Conservation (phyloP, 2,797 vertebrate species). For the Antrozous pallidus region DNA sequence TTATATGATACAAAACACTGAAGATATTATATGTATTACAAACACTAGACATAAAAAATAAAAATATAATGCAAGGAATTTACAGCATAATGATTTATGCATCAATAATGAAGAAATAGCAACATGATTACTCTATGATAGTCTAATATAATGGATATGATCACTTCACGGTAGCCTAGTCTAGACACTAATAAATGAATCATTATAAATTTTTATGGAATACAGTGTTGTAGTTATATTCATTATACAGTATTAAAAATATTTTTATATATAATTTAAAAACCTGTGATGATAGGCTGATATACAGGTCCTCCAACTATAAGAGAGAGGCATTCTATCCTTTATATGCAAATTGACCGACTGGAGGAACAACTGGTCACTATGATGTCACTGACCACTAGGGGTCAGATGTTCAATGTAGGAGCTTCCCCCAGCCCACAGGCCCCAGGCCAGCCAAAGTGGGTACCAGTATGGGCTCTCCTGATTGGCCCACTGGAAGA, state of each 20-base stretch:
- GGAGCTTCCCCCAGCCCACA: too few relatives aligned
- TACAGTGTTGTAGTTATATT: neutral
- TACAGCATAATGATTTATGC: neutral
- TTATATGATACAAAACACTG: neutral
- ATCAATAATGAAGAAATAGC: neutral
- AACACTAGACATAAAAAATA: neutral
- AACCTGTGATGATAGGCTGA: neutral
- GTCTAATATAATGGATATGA: neutral
- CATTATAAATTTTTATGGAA: neutral
- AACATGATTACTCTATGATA: neutral
- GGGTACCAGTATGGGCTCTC: too few relatives aligned
- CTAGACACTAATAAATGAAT: neutral
- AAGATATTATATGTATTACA: neutral
- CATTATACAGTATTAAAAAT: neutral
- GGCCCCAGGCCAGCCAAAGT: too few relatives aligned
- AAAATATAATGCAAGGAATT: neutral
- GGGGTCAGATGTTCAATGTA: too few relatives aligned
- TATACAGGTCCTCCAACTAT: neutral
- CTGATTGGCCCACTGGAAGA: too few relatives aligned
- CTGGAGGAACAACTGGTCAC: too few relatives aligned
- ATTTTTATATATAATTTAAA: neutral
- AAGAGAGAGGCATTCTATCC: neutral
- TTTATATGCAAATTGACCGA: too few relatives aligned
- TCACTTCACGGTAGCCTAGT: neutral
- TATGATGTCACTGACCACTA: too few relatives aligned